Evolutionary conservation across 2,797 vertebrate genomes (phyloP).

Genomic region (Heteromormyrus szaboi): DNA sequence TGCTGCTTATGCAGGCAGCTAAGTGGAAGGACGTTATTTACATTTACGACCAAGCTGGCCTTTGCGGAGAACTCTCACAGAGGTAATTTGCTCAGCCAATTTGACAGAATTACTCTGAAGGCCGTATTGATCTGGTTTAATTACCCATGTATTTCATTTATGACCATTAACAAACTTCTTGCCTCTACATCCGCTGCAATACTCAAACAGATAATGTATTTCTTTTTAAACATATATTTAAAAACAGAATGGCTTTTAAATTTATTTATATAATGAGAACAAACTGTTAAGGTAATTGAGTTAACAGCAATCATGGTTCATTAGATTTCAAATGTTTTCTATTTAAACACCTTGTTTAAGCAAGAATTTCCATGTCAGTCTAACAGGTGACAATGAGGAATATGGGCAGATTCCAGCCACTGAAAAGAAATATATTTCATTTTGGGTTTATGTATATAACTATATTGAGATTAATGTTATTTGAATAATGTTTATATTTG

Average conservation of each 20-base stretch:
- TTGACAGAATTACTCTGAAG: background rate
- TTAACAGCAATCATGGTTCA: background rate
- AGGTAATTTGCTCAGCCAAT: conserved; percentile 7
- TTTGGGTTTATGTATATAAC: background rate
- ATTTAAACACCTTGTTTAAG: background rate
- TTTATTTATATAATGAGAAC: background rate
- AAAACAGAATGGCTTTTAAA: background rate
- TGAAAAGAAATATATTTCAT: background rate
- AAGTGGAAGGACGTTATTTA: background rate
- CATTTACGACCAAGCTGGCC: background rate
- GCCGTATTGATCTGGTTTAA: conserved; percentile 12
- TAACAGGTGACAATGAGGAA: background rate
- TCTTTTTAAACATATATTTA: background rate
- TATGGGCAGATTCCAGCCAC: background rate
- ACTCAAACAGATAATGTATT: background rate
- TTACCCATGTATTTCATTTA: background rate
- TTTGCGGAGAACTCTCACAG: background rate
- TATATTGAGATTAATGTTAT: background rate
- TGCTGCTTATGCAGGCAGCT: background rate
- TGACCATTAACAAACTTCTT: background rate
- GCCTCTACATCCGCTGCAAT: background rate
- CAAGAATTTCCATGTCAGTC: background rate
- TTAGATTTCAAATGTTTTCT: background rate
- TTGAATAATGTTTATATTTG: background rate
- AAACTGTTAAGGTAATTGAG: background rate